These are phyloP conservation scores for Aplochiton taeniatus DNA, from an alignment of 2,797 vertebrate genomes.

Conservation along the genomic window DNA sequence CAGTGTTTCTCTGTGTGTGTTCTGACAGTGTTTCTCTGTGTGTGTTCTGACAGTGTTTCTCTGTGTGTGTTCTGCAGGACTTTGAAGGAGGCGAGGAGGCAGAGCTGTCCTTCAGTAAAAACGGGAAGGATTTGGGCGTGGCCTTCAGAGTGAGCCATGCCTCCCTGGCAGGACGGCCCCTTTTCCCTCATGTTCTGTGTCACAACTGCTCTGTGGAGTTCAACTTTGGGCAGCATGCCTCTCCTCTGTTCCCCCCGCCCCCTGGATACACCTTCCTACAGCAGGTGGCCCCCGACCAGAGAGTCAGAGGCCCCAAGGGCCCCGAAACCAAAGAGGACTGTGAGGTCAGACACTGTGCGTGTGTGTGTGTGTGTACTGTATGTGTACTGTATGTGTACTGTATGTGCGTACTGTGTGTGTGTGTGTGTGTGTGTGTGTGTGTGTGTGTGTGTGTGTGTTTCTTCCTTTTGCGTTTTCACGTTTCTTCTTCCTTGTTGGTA, in stretches of 20 bases:
- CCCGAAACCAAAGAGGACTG: slow-evolving; percentile 88
- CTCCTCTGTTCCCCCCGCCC: slow-evolving; percentile 82
- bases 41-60: not conserved
- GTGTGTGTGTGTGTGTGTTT: too few relatives aligned
- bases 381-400: not conserved
- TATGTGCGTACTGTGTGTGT: too few relatives aligned
- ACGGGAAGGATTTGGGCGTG: slow-evolving; percentile 83
- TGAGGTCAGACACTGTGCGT: slow-evolving; percentile 65
- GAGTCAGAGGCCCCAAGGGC: slow-evolving; percentile 82
- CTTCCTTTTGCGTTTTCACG: not conserved
- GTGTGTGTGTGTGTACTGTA: too few relatives aligned
- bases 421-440: not conserved
- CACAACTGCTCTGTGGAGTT: slow-evolving; percentile 90
- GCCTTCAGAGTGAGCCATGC: slow-evolving; percentile 83
- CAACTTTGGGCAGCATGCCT: slow-evolving; percentile 88
- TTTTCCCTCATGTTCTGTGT: slow-evolving; percentile 86
- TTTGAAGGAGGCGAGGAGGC: slow-evolving; percentile 81
- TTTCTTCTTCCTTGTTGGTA: not conserved
- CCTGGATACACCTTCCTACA: slow-evolving; percentile 85
- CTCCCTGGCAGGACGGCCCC: slow-evolving; percentile 74
- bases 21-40: too few relatives aligned
- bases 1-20: too few relatives aligned
- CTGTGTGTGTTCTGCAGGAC: slow-evolving; percentile 65
- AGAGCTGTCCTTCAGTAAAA: slow-evolving; percentile 86
- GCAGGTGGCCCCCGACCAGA: slow-evolving; percentile 79